A percentile compares a stretch with the other conserved stretches of the same genome.
phyloP scores from a whole-genome alignment of 1,140 invertebrate species.

The Anastrepha obliqua region DNA sequence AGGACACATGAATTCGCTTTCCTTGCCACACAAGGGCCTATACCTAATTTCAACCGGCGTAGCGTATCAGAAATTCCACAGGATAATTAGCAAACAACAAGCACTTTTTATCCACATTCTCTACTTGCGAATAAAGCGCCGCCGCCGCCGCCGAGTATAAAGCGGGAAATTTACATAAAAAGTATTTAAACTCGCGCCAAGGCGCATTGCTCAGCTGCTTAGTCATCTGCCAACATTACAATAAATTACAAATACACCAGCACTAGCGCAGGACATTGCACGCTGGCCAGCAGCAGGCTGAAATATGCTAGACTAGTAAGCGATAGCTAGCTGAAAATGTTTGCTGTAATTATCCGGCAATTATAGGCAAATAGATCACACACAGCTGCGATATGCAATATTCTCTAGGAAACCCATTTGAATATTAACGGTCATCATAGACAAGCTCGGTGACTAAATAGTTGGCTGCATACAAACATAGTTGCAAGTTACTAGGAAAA shows the following conservation, averaged over 20 bases:
- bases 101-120: conserved; percentile 6
- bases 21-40: neutral
- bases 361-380: conserved; percentile 49
- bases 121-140: conserved; percentile 6
- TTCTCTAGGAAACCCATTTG: conserved; percentile 34
- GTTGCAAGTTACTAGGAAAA: neutral
- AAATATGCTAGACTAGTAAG: neutral
- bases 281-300: neutral
- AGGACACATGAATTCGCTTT: no score
- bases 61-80: conserved; percentile 51
- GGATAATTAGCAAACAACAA: conserved; percentile 38
- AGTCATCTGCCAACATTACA: conserved; percentile 12
- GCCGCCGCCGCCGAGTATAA: neutral
- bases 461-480: neutral
- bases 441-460: conserved; percentile 30
- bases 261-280: neutral
- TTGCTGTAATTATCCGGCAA: conserved; percentile 44
- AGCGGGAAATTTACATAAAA: conserved; percentile 8
- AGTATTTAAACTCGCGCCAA: conserved; percentile 10
- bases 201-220: conserved; percentile 30
- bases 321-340: neutral
- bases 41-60: neutral
- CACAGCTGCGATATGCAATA: conserved; percentile 1
- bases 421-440: conserved; percentile 49
- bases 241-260: neutral